Evolutionary conservation across 2,888 invertebrate genomes (phyloP).

Genomic region (Rhingia rostrata): DNA sequence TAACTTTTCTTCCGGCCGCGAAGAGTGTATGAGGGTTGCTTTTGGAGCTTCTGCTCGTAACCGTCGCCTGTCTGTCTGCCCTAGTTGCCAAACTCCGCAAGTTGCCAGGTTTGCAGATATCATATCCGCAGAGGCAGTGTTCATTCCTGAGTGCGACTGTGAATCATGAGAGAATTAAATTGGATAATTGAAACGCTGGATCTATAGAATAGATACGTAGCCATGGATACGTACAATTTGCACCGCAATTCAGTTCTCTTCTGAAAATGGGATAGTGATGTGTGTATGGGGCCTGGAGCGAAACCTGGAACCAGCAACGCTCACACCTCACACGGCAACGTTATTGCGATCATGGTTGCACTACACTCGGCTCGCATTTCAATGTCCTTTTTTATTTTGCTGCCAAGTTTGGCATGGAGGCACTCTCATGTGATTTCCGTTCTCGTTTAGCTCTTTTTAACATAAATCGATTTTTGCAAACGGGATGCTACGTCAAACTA

Average conservation of each 20-base stretch:
- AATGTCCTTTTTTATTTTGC: slow-evolving; percentile 27
- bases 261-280: slow-evolving; percentile 10
- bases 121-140: slow-evolving; percentile 27
- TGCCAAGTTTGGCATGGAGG: slow-evolving; percentile 6
- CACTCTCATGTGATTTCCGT: slow-evolving; percentile 39
- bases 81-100: slow-evolving; percentile 44
- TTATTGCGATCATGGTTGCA: slow-evolving; percentile 5
- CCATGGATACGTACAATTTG: slow-evolving; percentile 41
- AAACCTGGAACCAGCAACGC: slow-evolving; percentile 3
- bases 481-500: background rate
- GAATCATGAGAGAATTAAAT: slow-evolving; percentile 55
- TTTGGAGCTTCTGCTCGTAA: background rate
- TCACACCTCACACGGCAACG: background rate
- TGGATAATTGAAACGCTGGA: slow-evolving; percentile 69
- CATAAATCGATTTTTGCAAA: slow-evolving; percentile 44
- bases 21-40: background rate
- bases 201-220: slow-evolving; percentile 41
- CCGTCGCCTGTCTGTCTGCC: slow-evolving; percentile 35
- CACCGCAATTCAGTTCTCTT: slow-evolving; percentile 7
- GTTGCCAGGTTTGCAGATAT: slow-evolving; percentile 39
- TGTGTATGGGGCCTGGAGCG: background rate
- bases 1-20: slow-evolving; percentile 32
- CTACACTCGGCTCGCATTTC: slow-evolving; percentile 13
- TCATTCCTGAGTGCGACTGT: slow-evolving; percentile 42
- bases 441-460: slow-evolving; percentile 16